Evolutionary conservation across 2,113 vertebrate genomes (phyloP), one percentile per base, ranked within the genome.

Genomic region (Cynocephalus volans): DNA sequence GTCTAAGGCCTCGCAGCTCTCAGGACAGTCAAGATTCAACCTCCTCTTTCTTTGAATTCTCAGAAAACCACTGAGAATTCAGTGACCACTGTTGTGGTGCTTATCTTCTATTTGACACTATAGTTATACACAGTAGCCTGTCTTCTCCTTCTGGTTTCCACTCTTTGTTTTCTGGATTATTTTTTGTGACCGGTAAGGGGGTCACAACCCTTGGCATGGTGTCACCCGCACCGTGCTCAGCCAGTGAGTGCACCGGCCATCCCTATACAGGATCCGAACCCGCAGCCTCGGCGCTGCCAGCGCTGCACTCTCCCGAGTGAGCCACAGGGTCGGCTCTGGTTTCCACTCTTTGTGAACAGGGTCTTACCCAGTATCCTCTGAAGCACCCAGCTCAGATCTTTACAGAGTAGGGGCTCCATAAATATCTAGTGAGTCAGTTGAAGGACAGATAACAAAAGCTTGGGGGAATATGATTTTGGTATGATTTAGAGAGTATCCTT

Each of bases 11-110:
- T 89, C 69, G 3, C 3, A 45, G 87, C 17, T 80, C 17, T 80
- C 31, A 31, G 36, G 36, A 41, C 0, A 77, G 62, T 80, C 58
- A 56, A 48, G 31, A 65, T 67, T 58, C 65, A 21, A 18, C 1
- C 33, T 33, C 4, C 19, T 41, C 48, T 33, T 82, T 50, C 75
- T 92, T 76, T 23, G 18, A 80, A 69, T 48, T 89, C 80, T 90
- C 67, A 64, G 67, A n/a, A 52, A 65, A 33, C 15, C 15, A 1
- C 5, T 1, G 23, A 41, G 41, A 41, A 41, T 41, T 41, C 41
- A 41, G 41, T 41, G 1, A 4, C 31, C 12, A 12, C 26, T 13
- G 9, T 52, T 0, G 0, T 1, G 15, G 9, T 8, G 48, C 48
- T 28, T 17, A 28, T 18, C n/a, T 60, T 45, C 69, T 89, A 52